Conservation (phyloP, 2,888 invertebrate genomes). For the Drosophila recens region DNA sequence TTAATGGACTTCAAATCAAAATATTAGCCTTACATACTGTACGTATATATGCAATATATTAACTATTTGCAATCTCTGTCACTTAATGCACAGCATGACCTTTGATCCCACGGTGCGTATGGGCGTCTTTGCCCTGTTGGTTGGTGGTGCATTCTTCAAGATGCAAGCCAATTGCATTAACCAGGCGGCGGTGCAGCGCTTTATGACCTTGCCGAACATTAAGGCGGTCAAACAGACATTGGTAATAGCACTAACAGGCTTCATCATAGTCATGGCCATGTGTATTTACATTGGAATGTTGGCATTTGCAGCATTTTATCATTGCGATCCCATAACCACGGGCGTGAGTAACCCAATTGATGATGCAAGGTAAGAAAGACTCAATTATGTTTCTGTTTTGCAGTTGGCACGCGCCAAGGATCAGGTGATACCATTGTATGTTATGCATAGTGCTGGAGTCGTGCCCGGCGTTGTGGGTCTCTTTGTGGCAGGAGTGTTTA, state of each 20-base stretch:
- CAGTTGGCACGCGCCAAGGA: slow-evolving; percentile 91
- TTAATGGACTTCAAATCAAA: no score
- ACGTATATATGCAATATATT: no score
- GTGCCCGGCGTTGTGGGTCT: slow-evolving; percentile 93
- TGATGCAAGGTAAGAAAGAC: not conserved
- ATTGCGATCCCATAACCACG: slow-evolving; percentile 92
- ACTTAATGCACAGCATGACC: slow-evolving; percentile 87
- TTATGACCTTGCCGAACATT: slow-evolving; percentile 90
- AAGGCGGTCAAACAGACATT: slow-evolving; percentile 89
- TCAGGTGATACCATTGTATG: slow-evolving; percentile 92
- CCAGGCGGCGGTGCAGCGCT: slow-evolving; percentile 94
- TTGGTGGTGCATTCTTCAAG: slow-evolving; percentile 91
- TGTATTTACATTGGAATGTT: slow-evolving; percentile 90
- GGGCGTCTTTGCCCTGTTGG: slow-evolving; percentile 90
- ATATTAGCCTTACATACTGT: no score
- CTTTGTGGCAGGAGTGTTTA: slow-evolving; percentile 88
- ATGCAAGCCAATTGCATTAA: slow-evolving; percentile 91
- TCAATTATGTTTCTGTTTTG: not conserved
- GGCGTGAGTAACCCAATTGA: slow-evolving; percentile 43
- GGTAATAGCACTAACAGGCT: slow-evolving; percentile 88
- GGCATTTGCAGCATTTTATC: slow-evolving; percentile 90
- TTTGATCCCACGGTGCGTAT: slow-evolving; percentile 91
- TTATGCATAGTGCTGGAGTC: slow-evolving; percentile 91
- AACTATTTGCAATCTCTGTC: not conserved
- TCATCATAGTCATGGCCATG: slow-evolving; percentile 87